Evolutionary conservation across 53 echinoderm and acorn worm genomes (phyloP), one percentile per base, ranked within the genome.

Genomic region (Crossaster papposus): DNA sequence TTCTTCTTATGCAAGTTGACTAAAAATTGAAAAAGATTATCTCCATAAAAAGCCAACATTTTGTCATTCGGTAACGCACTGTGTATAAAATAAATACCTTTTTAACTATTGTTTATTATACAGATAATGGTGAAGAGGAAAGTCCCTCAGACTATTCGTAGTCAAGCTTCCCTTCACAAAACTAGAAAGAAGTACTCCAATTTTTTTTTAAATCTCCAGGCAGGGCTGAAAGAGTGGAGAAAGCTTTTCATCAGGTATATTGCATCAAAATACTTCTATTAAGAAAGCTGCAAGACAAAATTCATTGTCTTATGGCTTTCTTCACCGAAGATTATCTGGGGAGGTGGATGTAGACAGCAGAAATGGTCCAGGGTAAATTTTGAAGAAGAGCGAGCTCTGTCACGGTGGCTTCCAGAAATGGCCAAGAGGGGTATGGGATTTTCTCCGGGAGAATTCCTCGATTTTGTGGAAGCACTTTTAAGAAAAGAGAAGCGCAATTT

Each of bases 371-470:
- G 52, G 10, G 32, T 18, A 51, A 85, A 72, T 38, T 22, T 72
- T 85, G 51, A 31, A 0, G 85, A 85, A 72, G 85, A 85, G 54
- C 44, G 30, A 13, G 28, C 70, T 10, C 38, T 85, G 32, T 36
- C 85, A 20, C 72, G 36, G 22, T 85, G 85, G 85, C 15, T 72
- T 0, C 18, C 54, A 29, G 85, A 85, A 51, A 53, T 85, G 70
- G 70, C 85, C 70, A 68, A 85, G 72, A 44, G 72, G 28, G 85
- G 85, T 11, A 71, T 85, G 70, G 85, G 85, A 51, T 20, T 85
- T 35, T 72, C 51, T 20, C 51, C 50, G 3, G 51, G 52, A 29
- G 32, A 72, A 3, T 51, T 85, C 37, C 35, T 51, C 4, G n/a
- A 70, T 64, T 35, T 70, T 26, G 44, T 83, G 2, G 36, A 83